Percentiles rank a stretch among this genome's conserved stretches.
phyloP scores from a whole-genome alignment of 2,888 invertebrate species.

The Achlya flavicornis region DNA sequence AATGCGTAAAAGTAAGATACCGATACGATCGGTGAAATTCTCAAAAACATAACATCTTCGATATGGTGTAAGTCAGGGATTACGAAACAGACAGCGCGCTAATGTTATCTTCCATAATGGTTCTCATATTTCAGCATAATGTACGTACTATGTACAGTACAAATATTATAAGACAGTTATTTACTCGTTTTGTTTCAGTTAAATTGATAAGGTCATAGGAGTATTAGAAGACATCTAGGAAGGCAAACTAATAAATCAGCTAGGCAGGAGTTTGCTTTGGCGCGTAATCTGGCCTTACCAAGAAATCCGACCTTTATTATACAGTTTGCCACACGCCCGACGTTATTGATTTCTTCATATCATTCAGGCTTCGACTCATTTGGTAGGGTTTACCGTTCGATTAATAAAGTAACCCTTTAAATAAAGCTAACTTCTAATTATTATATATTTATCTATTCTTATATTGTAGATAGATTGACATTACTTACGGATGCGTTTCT shows the following conservation, averaged over 20 bases:
- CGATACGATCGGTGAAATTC: not conserved
- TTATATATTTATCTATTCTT: not conserved
- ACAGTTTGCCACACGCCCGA: slow-evolving; percentile 11
- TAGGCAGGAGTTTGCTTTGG: slow-evolving; percentile 6
- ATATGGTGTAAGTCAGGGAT: not conserved
- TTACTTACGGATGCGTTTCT: no score
- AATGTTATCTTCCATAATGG: not conserved
- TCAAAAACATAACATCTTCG: not conserved
- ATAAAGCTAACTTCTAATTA: slow-evolving; percentile 38
- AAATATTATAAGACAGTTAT: not conserved
- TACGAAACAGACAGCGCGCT: not conserved
- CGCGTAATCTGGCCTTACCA: slow-evolving; percentile 4
- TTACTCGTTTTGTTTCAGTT: not conserved
- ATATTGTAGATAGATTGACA: no score
- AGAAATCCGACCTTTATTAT: slow-evolving; percentile 5
- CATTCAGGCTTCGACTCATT: slow-evolving; percentile 16
- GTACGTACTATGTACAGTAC: not conserved
- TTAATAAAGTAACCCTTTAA: slow-evolving; percentile 22
- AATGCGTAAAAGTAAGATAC: no score
- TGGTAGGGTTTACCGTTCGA: slow-evolving; percentile 13
- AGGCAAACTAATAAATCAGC: slow-evolving; percentile 3
- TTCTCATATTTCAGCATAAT: not conserved
- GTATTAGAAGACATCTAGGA: not conserved
- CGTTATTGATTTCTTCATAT: slow-evolving; percentile 18
- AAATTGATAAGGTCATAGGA: not conserved